Base-by-base conservation (phyloP, 1,140 invertebrate genomes). In the Lanistes nyassanus region DNA sequence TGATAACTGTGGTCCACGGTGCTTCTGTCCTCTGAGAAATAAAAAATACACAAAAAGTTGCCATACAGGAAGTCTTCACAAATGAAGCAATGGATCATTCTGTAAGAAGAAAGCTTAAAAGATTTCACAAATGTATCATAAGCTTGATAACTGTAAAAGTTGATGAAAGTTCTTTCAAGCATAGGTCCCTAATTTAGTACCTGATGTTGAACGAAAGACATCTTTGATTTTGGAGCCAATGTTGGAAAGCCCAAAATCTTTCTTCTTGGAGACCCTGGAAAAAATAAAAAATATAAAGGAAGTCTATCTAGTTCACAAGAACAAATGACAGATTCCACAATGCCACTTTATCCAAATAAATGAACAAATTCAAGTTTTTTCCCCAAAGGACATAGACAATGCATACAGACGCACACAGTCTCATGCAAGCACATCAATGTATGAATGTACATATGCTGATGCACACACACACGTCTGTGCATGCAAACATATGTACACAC, bases 261-360 rank as follows among this genome's bases (percentile, higher is more conserved):
- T 91, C 88, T 86, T 86, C 91, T 92, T 79, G 87, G 86, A 78
- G 89, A 90, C 75, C 87, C 90, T 68, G 65, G 3, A 76, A 78
- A 74, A 53, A 68, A 36, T 26, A 37, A 62, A 5, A 39, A 69
- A 69, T 34, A 26, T 5, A 70, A 55, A n/a, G 55, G 19, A 3
- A 29, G 29, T 23, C 21, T 47, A 5, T 39, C 23, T 39, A 36
- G 42, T 21, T 36, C 42, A 66, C 11, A 37, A 16, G 53, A 55
- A 13, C 13, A 9, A 66, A n/a, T 66, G 23, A 66, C 37, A 34
- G 9, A 29, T 66, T 66, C n/a, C 26, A 6, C 11, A 39, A 13
- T 31, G n/a, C 37, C 11, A 31, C 64, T 29, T 36, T 60, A 26
- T 47, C 42, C 42, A 47, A 47, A 47, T 47, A 13, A 47, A 47